Evolutionary conservation across 1,140 invertebrate genomes (phyloP), one percentile per base, ranked within the genome.

Genomic region (Tetramorium parvispinum): DNA sequence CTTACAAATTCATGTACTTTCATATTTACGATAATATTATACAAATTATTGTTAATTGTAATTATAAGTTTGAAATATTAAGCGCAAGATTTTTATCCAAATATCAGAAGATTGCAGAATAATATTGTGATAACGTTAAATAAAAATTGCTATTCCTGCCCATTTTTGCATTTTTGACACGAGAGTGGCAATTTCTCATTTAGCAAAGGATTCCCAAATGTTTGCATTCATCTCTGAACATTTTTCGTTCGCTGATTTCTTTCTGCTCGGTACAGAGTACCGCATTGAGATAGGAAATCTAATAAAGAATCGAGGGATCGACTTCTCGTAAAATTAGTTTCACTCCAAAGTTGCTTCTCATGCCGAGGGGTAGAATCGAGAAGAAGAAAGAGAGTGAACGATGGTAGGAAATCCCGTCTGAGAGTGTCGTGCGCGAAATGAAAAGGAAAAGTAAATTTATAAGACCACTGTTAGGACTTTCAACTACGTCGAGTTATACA

Each of bases 251-350:
- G 32, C 11, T 43, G n/a, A 21, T 73, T 59, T 3, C 18, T 82
- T 37, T 43, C n/a, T 53, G 7, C 3, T 53, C 18, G 6, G 18
- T 37, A 82, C 18, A 53, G 4, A 37, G 18, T 40, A 21, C 13
- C 13, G 18, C 24, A 13, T 49, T 55, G 51, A 79, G 61, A 37
- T 81, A 85, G 76, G 40, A 88, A 90, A 90, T 86, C 88, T 90
- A 90, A 90, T 90, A 90, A 89, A 77, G 63, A 87, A 27, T 61
- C 76, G 57, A 73, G 68, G 82, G 57, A 87, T 89, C 77, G 70
- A 78, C 53, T 83, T 89, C 55, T 63, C 78, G 79, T 90, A 86
- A 90, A 89, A 90, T 89, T 90, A 89, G 76, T 89, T 90, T 70
- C 55, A 78, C 49, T 6, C 51, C 55, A 1, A 16, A 63, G 32